Evolutionary conservation across 2,888 invertebrate genomes (phyloP).

Genomic region (Drosophila kokeensis): DNA sequence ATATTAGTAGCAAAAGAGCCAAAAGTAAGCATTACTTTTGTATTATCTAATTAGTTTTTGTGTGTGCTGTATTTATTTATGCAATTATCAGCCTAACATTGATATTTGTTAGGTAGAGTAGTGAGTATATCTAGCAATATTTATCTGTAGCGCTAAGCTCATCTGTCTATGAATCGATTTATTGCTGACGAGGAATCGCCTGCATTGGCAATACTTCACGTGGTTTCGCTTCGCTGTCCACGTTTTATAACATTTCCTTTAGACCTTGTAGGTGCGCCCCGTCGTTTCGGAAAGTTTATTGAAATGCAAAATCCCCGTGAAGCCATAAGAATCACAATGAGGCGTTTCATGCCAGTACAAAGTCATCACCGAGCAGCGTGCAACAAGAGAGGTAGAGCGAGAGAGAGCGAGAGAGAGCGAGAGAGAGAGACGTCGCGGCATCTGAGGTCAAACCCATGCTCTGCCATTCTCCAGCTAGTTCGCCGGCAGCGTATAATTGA

Average conservation of each 20-base stretch:
- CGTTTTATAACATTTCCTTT: constrained; percentile 22
- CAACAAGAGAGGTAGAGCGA: neutral
- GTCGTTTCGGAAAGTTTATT: constrained; percentile 66
- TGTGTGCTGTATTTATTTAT: neutral
- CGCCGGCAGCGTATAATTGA: constrained; percentile 70
- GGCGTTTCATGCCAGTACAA: constrained; percentile 50
- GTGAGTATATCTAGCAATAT: neutral
- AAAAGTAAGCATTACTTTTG: neutral
- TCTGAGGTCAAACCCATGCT: constrained; percentile 67
- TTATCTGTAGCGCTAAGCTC: constrained; percentile 2
- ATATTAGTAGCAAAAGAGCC: neutral
- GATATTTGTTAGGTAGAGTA: neutral
- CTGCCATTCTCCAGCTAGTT: constrained; percentile 49
- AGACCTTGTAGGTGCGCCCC: constrained; percentile 60
- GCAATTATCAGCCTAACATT: neutral
- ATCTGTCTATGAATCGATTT: constrained; percentile 12
- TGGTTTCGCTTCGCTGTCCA: constrained; percentile 25
- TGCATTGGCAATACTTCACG: constrained; percentile 19
- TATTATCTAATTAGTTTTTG: neutral
- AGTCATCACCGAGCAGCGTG: constrained; percentile 54
- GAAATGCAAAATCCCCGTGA: constrained; percentile 73
- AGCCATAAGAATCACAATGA: constrained; percentile 76
- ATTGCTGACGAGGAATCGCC: constrained; percentile 9
- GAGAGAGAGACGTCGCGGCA: constrained; percentile 40
- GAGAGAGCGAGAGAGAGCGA: neutral